Conservation (phyloP, 2,797 vertebrate species). For the Nyctalus aviator region DNA sequence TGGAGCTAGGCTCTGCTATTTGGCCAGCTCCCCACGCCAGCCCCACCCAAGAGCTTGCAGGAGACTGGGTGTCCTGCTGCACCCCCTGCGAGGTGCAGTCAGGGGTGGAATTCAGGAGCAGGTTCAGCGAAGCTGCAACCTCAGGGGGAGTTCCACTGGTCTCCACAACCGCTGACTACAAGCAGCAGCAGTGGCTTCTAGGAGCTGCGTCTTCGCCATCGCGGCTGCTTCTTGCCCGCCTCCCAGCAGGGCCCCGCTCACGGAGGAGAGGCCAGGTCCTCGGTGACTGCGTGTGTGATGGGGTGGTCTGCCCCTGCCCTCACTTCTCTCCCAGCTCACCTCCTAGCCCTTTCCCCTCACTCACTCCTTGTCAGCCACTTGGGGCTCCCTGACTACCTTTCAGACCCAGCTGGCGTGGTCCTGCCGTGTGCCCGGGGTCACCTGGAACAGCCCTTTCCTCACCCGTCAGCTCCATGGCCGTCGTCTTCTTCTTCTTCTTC, state of each 20-base stretch:
- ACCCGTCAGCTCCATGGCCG: not conserved
- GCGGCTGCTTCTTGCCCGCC: not conserved
- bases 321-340: not conserved
- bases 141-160: not conserved
- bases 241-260: rapidly evolving
- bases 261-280: not conserved
- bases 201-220: rapidly evolving
- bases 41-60: not conserved
- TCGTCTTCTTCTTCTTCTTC: too few relatives aligned
- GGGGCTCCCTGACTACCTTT: not conserved
- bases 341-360: not conserved
- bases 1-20: not conserved
- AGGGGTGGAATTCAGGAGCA: not conserved
- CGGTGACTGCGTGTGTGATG: not conserved
- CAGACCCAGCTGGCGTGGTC: rapidly evolving
- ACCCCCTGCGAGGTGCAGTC: not conserved
- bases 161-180: rapidly evolving
- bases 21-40: not conserved
- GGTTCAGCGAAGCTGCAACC: not conserved
- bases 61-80: rapidly evolving
- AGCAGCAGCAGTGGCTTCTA: not conserved
- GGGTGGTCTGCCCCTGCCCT: not conserved
- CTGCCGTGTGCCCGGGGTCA: not conserved
- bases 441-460: not conserved
- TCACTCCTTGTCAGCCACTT: not conserved